Evolutionary conservation across 2,888 invertebrate genomes (phyloP), one percentile per base, ranked within the genome.

Genomic region (Pyrrhia umbra): DNA sequence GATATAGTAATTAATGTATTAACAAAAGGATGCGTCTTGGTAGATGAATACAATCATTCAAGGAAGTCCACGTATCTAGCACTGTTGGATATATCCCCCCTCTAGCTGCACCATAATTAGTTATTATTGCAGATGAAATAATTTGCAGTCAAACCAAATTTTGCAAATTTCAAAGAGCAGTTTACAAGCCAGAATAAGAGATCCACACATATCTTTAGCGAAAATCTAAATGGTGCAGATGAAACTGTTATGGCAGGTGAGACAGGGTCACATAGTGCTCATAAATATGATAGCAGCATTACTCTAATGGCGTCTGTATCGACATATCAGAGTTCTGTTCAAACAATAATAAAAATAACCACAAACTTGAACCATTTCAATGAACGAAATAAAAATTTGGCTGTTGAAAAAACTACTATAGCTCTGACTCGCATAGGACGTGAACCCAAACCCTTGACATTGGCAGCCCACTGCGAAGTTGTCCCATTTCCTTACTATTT

Each of bases 401-500:
- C 59, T 55, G 58, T 30, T 46, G 25, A 18, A 45, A 16, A 23
- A 57, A 25, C 51, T 73, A 67, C 52, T 47, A 52, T 21, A 55
- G 55, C n/a, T 40, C 15, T 15, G 30, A 55, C 40, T 46, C 56
- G 30, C 45, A 20, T 20, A 25, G 43, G 59, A 66, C 39, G 37
- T 63, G 52, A 71, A 67, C 67, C 50, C 15, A 6, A 23, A 62
- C 72, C 68, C 70, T 68, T 78, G 80, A 74, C 78, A 73, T 77
- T 71, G 66, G 42, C 55, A 40, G 23, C 57, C 15, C 23, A 69
- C 43, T 54, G 27, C 47, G 18, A 57, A 27, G 47, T 43, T 20
- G 70, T 16, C 37, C 54, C 40, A 59, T 50, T 64, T 60, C 34
- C 40, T 15, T 18, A 40, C 45, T 34, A 68, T 73, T 61, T 56